Percentiles rank a stretch among this genome's conserved stretches.
phyloP scores from a whole-genome alignment of 2,797 vertebrate species.

The Sebastes aleutianus region DNA sequence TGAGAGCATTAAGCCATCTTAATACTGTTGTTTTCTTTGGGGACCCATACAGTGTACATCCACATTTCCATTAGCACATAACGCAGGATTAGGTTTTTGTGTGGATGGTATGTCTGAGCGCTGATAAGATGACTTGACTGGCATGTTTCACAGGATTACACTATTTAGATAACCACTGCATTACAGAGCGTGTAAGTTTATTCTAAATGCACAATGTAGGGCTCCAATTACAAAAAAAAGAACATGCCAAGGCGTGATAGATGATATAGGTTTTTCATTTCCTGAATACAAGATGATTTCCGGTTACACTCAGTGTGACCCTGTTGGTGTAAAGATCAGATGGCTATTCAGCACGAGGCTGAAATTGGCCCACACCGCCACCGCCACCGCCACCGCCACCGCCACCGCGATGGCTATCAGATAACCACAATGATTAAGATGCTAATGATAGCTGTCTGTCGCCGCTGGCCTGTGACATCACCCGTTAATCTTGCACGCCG shows the following conservation, averaged over 20 bases:
- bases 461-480: conserved; percentile 16
- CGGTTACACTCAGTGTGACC: conserved; percentile 8
- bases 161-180: conserved; percentile 37
- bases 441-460: conserved; percentile 63
- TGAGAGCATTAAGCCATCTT: conserved; percentile 53
- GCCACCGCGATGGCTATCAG: conserved; percentile 26
- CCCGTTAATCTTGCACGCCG: conserved; percentile 32
- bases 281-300: conserved; percentile 20
- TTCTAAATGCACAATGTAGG: neutral
- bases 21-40: conserved; percentile 50
- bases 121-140: conserved; percentile 63
- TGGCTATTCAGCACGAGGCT: neutral
- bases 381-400: no score
- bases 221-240: conserved; percentile 14
- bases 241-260: neutral
- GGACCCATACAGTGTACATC: conserved; percentile 36
- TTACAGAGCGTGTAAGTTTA: neutral
- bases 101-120: conserved; percentile 49
- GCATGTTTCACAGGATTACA: conserved; percentile 58
- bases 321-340: conserved; percentile 25
- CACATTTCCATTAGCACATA: conserved; percentile 62
- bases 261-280: conserved; percentile 32
- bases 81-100: conserved; percentile 64
- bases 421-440: conserved; percentile 53
- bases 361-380: conserved; percentile 19